phyloP scores from a whole-genome alignment of 2,888 invertebrate species.

The Apomyelois bistriatella region DNA sequence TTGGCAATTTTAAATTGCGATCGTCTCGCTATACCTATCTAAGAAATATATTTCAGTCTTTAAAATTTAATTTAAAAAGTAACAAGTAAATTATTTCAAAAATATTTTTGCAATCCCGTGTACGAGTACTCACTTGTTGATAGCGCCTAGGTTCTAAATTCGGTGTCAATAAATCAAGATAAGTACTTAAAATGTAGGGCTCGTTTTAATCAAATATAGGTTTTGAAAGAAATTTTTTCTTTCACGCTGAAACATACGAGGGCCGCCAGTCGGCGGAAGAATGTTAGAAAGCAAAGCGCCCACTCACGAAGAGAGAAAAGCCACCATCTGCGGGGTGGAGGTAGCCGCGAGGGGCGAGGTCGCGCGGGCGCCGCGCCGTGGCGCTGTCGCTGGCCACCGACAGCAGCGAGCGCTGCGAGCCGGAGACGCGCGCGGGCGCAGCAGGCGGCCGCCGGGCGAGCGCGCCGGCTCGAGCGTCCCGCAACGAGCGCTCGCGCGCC shows the following conservation, averaged over 20 bases:
- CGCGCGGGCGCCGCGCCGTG: conserved; percentile 65
- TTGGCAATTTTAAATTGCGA: conserved; percentile 7
- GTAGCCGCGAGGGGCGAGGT: conserved; percentile 60
- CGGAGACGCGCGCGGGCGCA: conserved; percentile 45
- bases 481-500: conserved; percentile 38
- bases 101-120: too few species aligned
- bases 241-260: not conserved
- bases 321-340: conserved; percentile 63
- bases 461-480: conserved; percentile 41
- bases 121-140: too few species aligned
- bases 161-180: too few species aligned
- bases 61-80: too few species aligned
- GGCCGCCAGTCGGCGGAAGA: conserved; percentile 38
- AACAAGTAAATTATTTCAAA: not conserved
- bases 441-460: conserved; percentile 50
- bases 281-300: conserved; percentile 77
- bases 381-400: conserved; percentile 77
- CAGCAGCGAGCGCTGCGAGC: conserved; percentile 74
- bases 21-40: too few species aligned
- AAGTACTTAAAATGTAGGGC: too few species aligned
- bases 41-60: too few species aligned
- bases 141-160: too few species aligned
- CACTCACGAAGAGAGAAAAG: conserved; percentile 79
- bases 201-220: too few species aligned
- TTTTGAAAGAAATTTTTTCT: too few species aligned